Evolutionary conservation across 1,140 invertebrate genomes (phyloP).

Genomic region (Heliconius melpomene): DNA sequence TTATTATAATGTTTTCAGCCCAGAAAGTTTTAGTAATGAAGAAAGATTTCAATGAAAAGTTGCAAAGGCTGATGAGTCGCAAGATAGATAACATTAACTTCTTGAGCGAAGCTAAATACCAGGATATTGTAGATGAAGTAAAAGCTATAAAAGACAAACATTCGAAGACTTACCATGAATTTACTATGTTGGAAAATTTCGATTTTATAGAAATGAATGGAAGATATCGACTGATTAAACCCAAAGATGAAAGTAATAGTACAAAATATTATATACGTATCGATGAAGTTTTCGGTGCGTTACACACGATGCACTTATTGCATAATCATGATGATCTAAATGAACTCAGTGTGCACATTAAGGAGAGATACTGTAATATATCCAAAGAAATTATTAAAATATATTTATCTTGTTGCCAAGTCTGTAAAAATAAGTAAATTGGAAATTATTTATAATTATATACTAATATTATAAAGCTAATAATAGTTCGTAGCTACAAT

Average conservation of each 20-base stretch:
- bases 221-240: constrained; percentile 55
- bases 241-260: constrained; percentile 45
- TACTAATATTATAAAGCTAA: background rate
- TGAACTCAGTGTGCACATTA: constrained; percentile 55
- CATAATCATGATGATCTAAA: constrained; percentile 59
- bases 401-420: constrained; percentile 59
- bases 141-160: constrained; percentile 55
- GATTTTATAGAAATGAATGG: constrained; percentile 56
- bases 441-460: background rate
- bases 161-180: constrained; percentile 47
- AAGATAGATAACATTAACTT: constrained; percentile 63
- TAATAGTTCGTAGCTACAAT: too few species aligned
- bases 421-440: constrained; percentile 40
- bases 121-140: constrained; percentile 58
- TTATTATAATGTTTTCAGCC: background rate
- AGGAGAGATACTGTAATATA: constrained; percentile 69
- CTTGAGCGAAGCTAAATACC: constrained; percentile 50
- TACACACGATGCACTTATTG: constrained; percentile 68
- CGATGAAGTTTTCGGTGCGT: constrained; percentile 58
- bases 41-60: constrained; percentile 57
- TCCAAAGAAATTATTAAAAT: constrained; percentile 66
- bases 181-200: constrained; percentile 55
- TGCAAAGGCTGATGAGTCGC: constrained; percentile 51
- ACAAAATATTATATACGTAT: constrained; percentile 62
- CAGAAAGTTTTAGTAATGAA: constrained; percentile 45